Conservation (phyloP, 1,140 invertebrate genomes). For the Macrostomum lignano region DNA sequence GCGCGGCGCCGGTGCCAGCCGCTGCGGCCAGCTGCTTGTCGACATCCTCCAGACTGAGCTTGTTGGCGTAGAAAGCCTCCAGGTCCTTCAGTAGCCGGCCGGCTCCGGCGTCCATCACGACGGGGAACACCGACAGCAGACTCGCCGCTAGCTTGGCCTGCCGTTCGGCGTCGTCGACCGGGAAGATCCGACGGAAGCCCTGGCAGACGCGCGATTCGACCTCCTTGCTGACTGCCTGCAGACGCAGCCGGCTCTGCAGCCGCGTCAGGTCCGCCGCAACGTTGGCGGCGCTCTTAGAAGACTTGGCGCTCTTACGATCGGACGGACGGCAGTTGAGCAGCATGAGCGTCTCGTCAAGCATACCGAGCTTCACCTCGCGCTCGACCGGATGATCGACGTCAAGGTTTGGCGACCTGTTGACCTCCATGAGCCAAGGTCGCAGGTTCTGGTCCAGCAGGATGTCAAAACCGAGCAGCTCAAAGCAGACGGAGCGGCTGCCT, state of each 20-base stretch:
- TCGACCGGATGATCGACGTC: background rate
- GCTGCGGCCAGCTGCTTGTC: too few species aligned
- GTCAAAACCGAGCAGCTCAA: constrained; percentile 28
- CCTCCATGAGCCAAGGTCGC: constrained; percentile 55
- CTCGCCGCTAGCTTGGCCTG: too few species aligned
- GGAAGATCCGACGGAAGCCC: constrained; percentile 22
- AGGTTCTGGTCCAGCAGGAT: constrained; percentile 45
- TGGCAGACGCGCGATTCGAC: constrained; percentile 24
- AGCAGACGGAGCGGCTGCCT: constrained; percentile 8
- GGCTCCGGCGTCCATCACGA: too few species aligned
- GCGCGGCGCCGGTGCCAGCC: too few species aligned
- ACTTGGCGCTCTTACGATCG: too few species aligned
- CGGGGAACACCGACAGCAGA: too few species aligned
- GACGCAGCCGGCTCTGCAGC: constrained; percentile 15
- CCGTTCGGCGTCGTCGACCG: constrained; percentile 16
- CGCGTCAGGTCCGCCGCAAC: too few species aligned
- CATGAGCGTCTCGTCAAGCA: constrained; percentile 1
- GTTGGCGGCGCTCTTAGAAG: too few species aligned
- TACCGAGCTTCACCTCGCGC: background rate
- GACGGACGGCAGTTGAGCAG: too few species aligned
- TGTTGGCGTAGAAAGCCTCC: too few species aligned
- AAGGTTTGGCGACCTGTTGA: constrained; percentile 4
- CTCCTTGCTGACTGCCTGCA: constrained; percentile 15
- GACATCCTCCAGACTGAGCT: too few species aligned
- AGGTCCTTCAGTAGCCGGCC: too few species aligned